A percentile compares a stretch with the other conserved stretches of the same genome.
Conservation (phyloP, 2,113 vertebrate genomes). For the Piprites chloris region DNA sequence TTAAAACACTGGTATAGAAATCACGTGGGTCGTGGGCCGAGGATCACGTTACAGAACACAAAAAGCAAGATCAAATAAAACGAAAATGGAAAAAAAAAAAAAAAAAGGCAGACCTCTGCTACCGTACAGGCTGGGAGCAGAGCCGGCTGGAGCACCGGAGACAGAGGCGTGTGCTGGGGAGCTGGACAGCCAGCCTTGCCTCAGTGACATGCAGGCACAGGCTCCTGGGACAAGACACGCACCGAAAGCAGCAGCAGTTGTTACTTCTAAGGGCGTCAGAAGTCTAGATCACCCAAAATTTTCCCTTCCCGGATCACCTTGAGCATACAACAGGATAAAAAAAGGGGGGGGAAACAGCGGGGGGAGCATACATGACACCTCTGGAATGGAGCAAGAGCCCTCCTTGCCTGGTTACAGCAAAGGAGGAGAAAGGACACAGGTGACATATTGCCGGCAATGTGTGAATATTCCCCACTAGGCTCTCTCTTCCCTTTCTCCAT, state of each 20-base stretch:
- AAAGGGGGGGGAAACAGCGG: fast-evolving
- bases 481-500: neutral
- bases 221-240: neutral
- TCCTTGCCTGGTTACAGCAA: neutral
- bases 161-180: neutral
- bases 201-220: neutral
- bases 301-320: neutral
- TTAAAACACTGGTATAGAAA: slow-evolving; percentile 77
- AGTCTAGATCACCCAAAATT: neutral
- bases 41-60: slow-evolving; percentile 70
- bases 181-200: neutral
- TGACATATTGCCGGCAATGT: slow-evolving; percentile 3
- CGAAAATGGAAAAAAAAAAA: neutral
- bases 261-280: neutral
- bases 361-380: fast-evolving
- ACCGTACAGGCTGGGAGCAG: slow-evolving; percentile 62
- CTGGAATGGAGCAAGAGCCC: neutral
- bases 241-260: neutral
- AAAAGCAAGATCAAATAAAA: slow-evolving; percentile 64
- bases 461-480: neutral
- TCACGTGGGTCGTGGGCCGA: slow-evolving; percentile 57
- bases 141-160: neutral
- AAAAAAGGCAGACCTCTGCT: slow-evolving; percentile 1
- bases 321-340: neutral
- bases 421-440: fast-evolving